Percentiles rank a stretch among this genome's conserved stretches.
Conservation (phyloP, 2,888 invertebrate genomes). For the Schizotus pectinicornis region DNA sequence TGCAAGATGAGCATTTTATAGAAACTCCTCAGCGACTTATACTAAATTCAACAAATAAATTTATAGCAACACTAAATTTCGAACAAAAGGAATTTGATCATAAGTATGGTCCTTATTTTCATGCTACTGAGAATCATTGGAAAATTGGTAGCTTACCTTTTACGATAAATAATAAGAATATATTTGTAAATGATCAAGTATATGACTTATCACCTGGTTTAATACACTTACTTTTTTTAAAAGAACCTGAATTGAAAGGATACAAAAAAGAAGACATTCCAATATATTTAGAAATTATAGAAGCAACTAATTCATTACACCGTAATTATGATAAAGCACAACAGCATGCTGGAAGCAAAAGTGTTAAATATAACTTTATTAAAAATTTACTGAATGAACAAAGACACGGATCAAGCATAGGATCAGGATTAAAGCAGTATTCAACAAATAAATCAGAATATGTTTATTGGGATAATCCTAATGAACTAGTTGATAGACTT, state of each 20-base stretch:
- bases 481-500: constrained; percentile 42
- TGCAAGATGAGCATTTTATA: background rate
- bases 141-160: constrained; percentile 16
- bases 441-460: constrained; percentile 24
- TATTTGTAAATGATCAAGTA: constrained; percentile 21
- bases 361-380: constrained; percentile 26
- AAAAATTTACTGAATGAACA: constrained; percentile 2
- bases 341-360: constrained; percentile 10
- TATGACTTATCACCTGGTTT: constrained; percentile 27
- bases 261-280: constrained; percentile 20
- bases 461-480: constrained; percentile 33
- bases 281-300: constrained; percentile 22
- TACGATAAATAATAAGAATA: constrained; percentile 2
- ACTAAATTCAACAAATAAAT: constrained; percentile 5
- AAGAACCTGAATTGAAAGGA: constrained; percentile 12
- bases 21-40: background rate
- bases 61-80: constrained; percentile 1
- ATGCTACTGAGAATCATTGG: constrained; percentile 4
- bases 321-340: constrained; percentile 10
- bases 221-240: constrained; percentile 21
- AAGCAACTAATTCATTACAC: constrained; percentile 18
- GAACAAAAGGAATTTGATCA: constrained; percentile 4
- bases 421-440: constrained; percentile 16
- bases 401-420: background rate
- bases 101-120: constrained; percentile 15